Conservation (phyloP, 2,113 vertebrate genomes). For the Tauraco erythrolophus region DNA sequence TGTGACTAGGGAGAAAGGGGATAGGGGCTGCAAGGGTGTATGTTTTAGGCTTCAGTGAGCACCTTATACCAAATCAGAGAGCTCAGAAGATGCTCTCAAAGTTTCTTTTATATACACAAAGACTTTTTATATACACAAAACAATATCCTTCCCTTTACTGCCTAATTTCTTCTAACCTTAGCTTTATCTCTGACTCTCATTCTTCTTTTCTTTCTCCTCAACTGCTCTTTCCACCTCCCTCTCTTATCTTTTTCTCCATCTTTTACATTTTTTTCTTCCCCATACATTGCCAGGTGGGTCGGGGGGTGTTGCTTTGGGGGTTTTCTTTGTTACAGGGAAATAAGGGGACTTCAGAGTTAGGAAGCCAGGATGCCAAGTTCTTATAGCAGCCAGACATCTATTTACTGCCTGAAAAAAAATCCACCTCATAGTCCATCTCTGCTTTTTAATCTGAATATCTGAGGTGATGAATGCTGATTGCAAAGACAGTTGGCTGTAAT, state of each 20-base stretch:
- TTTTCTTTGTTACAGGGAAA: background rate
- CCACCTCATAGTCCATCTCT: background rate
- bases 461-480: constrained; percentile 4
- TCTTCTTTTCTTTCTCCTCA: background rate
- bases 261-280: background rate
- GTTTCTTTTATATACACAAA: background rate
- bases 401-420: background rate
- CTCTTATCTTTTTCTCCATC: background rate
- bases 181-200: background rate
- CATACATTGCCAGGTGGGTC: background rate
- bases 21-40: background rate
- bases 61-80: background rate
- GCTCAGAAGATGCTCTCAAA: background rate
- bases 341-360: background rate
- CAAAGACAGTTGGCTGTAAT: constrained; percentile 41
- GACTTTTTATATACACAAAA: background rate
- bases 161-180: background rate
- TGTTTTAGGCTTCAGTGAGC: background rate
- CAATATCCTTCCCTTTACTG: background rate
- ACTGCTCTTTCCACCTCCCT: background rate
- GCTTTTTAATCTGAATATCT: background rate
- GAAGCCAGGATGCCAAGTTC: background rate
- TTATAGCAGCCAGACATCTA: background rate
- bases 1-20: background rate
- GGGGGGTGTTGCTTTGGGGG: rapidly evolving